Base-by-base conservation (phyloP, 2,888 invertebrate species). In the Rotaria sp. region DNA sequence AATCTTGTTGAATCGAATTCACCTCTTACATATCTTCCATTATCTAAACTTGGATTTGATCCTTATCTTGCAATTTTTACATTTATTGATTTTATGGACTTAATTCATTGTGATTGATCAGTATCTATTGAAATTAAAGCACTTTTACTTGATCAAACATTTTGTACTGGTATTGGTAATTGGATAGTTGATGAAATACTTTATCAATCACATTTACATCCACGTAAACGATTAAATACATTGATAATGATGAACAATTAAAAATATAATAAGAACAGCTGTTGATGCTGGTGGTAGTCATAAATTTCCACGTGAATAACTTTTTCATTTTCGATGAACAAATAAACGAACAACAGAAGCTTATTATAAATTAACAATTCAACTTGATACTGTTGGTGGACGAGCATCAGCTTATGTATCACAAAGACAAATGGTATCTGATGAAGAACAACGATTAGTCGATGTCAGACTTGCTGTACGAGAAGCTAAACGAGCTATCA, bases 181-280 rank as follows among this genome's bases (percentile, higher is more conserved):
- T 80, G 80, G 80, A 45, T 80, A 26, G 80, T 45, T 15, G 80
- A 80, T 80, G 80, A 80, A 80, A 80, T 80, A 45, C 45, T 80
- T 13, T 80, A 80, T 80, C 80, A 80, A 13, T 80, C 80, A 45
- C 15, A 45, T 80, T 80, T 80, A 13, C 80, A 80, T 80, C 80
- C 80, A 45, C 80, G 80, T 21, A 41, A 45, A 45, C 80, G 80
- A 21, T 45, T 80, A 45, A 80, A 80, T 80, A 45, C 80, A n/a
- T 45, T 80, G 7, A 74, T 35, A 80, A 24, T 41, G 26, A 80
- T 26, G 45, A 80, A 13, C 45, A 80, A 80, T n/a, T 80, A 0
- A 45, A 80, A 45, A 13, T 80, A 45, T 80, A 2, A 80, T 80
- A n/a, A 2, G 45, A 26, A 80, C 80, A 80, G 80, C 80, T 15